These are phyloP conservation scores for Ardeotis arabs DNA, from an alignment of 2,113 vertebrate genomes.

Conservation along the genomic window DNA sequence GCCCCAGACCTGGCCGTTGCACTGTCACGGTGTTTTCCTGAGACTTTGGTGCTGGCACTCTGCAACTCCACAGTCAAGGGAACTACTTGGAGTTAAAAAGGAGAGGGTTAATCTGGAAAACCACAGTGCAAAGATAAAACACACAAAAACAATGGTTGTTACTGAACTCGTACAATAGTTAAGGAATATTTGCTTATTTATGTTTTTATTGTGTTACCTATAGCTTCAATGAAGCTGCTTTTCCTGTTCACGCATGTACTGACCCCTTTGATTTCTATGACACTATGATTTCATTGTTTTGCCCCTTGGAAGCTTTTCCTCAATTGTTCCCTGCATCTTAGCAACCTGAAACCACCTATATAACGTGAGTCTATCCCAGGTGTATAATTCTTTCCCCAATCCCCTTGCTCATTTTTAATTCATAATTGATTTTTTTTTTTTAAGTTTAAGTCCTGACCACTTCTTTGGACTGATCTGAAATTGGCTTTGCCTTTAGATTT, in stretches of 20 bases:
- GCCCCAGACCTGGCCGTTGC: background rate
- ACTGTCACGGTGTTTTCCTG: background rate
- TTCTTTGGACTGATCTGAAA: background rate
- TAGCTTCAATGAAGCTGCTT: background rate
- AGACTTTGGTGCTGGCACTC: background rate
- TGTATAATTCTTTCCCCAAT: background rate
- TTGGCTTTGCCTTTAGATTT: background rate
- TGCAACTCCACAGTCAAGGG: background rate
- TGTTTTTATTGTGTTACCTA: background rate
- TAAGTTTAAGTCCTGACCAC: background rate
- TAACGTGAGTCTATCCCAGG: background rate
- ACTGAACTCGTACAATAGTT: fast-evolving
- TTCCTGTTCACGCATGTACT: background rate
- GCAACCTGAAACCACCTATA: background rate
- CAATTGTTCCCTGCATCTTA: background rate
- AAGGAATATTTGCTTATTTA: background rate
- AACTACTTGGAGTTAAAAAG: background rate
- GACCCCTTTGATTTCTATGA: background rate
- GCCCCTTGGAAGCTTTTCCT: background rate
- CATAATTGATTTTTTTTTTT: background rate
- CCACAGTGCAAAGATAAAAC: background rate
- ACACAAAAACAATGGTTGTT: background rate
- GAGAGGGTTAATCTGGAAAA: background rate
- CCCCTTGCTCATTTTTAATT: background rate
- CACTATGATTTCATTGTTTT: background rate